Conservation (phyloP, 2,113 vertebrate species). For the Rhadina sibilatrix region DNA sequence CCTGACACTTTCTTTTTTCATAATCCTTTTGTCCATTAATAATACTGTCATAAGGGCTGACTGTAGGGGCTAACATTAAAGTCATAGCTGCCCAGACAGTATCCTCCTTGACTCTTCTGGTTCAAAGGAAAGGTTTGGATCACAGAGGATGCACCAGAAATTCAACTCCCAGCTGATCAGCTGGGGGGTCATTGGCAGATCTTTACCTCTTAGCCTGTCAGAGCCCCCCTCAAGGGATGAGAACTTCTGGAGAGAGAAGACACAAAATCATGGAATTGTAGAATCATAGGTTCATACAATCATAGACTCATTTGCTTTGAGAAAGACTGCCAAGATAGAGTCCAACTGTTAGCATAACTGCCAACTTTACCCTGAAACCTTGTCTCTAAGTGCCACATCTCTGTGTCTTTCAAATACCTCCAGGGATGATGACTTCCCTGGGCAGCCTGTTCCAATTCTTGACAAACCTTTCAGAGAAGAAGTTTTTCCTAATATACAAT, state of each 20-base stretch:
- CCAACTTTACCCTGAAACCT: neutral
- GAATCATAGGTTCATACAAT: neutral
- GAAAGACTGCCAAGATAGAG: neutral
- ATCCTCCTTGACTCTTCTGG: neutral
- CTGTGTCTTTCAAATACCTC: fast-evolving
- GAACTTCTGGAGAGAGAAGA: neutral
- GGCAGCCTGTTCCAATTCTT: neutral
- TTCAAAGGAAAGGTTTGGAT: neutral
- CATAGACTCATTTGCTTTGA: neutral
- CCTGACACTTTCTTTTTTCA: neutral
- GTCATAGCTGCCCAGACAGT: neutral
- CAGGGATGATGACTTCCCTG: neutral
- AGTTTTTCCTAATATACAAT: neutral
- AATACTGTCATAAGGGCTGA: neutral
- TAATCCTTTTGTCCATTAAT: neutral
- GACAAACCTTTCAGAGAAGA: neutral
- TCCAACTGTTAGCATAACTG: neutral
- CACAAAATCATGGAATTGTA: neutral
- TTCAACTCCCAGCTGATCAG: neutral
- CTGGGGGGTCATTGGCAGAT: fast-evolving
- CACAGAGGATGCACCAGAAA: neutral
- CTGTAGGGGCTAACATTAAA: neutral
- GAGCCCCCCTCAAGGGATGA: neutral
- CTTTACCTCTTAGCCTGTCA: neutral
- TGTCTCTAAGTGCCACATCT: neutral